A percentile compares a stretch with the other conserved stretches of the same genome.
phyloP scores from a whole-genome alignment of 2,888 invertebrate genomes.

The Oxytorus armatus region DNA sequence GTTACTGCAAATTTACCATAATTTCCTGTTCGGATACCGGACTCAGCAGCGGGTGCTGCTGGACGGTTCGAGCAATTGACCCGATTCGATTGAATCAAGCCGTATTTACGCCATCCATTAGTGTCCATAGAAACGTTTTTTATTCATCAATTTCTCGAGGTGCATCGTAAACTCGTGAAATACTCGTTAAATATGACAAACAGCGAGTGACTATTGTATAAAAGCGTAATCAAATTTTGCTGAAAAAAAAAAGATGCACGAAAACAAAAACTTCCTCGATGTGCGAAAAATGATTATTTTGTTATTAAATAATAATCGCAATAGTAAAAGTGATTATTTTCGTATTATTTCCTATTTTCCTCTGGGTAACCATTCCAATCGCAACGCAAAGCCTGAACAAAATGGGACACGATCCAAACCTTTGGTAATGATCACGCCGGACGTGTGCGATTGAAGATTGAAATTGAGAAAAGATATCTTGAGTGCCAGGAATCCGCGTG shows the following conservation, averaged over 20 bases:
- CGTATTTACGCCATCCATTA: constrained; percentile 14
- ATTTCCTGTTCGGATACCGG: constrained; percentile 55
- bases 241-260: neutral
- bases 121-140: constrained; percentile 9
- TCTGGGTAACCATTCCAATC: too few relatives aligned
- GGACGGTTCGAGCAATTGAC: constrained; percentile 49
- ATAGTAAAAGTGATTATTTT: too few relatives aligned
- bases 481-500: too few relatives aligned
- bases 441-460: too few relatives aligned
- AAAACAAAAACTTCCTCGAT: too few relatives aligned
- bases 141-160: constrained; percentile 18
- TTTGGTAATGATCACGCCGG: too few relatives aligned
- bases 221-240: too few relatives aligned
- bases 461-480: neutral
- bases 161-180: neutral
- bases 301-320: too few relatives aligned
- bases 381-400: too few relatives aligned
- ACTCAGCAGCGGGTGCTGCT: constrained; percentile 16
- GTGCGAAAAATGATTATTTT: too few relatives aligned
- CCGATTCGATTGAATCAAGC: constrained; percentile 58
- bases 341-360: too few relatives aligned
- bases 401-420: too few relatives aligned
- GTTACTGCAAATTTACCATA: constrained; percentile 58
- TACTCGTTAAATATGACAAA: neutral
- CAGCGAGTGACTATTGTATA: neutral